Evolutionary conservation across 2,797 vertebrate species (phyloP).

Genomic region (Darevskia mixta): DNA sequence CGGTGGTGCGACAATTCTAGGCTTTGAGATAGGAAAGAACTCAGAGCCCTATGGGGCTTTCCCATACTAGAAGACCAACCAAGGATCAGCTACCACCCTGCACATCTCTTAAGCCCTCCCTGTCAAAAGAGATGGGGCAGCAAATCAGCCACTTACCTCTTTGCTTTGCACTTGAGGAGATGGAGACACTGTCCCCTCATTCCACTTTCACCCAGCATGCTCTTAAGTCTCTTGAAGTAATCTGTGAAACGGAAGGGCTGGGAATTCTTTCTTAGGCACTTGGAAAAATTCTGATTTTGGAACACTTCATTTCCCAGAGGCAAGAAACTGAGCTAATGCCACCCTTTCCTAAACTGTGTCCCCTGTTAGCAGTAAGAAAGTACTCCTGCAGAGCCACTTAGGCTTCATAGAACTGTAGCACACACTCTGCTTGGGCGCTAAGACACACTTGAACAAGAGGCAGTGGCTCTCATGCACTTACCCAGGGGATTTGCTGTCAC

Average conservation of each 20-base stretch:
- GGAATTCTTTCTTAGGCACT: background rate
- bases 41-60: too few species aligned
- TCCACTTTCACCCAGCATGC: background rate
- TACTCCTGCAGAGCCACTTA: fast-evolving
- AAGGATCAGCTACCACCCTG: background rate
- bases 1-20: background rate
- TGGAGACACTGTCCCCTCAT: background rate
- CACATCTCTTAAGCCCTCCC: background rate
- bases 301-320: fast-evolving
- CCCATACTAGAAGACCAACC: background rate
- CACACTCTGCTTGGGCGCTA: fast-evolving
- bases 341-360: background rate
- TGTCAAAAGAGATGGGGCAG: too few species aligned
- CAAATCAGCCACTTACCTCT: background rate
- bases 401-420: background rate
- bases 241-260: background rate
- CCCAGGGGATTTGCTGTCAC: background rate
- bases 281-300: background rate
- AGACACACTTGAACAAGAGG: background rate
- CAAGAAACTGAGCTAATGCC: background rate
- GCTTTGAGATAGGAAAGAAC: background rate
- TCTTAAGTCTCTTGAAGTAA: background rate
- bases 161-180: background rate
- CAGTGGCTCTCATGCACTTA: fast-evolving
- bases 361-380: too few species aligned